Base-by-base conservation (phyloP, 2,113 vertebrate genomes). In the Siniperca knerii region DNA sequence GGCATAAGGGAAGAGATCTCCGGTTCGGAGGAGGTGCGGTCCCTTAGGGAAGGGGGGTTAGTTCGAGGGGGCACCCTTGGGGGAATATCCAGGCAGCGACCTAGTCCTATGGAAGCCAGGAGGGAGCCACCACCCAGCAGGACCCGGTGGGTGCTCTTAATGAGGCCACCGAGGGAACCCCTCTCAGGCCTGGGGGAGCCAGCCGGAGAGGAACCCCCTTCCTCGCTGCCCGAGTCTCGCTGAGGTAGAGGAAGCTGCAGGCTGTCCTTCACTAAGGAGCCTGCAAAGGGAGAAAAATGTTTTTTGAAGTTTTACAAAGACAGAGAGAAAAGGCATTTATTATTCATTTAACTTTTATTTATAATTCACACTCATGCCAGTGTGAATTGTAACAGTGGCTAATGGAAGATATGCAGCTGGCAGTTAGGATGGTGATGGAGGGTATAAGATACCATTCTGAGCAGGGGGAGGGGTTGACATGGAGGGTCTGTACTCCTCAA, bases 61-160 rank as follows among this genome's bases (percentile, higher is more conserved):
- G 93, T 95, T 72, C 94, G 90, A 20, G 93, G 89, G 25, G 88
- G 95, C 18, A 92, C 91, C 65, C 90, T 86, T 0, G 95, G 90
- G 8, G 90, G 68, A 23, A 94, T 58, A 65, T 96, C 94, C 64
- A 96, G 85, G 84, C 87, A 37, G 84, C 96, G 96, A 9, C 97
- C 97, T 0, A 97, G 93, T 72, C 95, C 97, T 7, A 97, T 79
- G 0, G 97, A 96, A 6, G 97, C 97, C 1, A 98, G 92, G 82
- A 98, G 88, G 64, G 95, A 94, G 1, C 96, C 96, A 6, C 95
- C 89, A 0, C 92, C 92, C 8, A 98, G 92, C 73, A 98, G 82
- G 0, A 96, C 96, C 0, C 92, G 94, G 75, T 97, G 96, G 82
- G 96, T 96, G 93, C 90, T 91, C 79, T 95, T 96, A 50, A 95